phyloP scores from a whole-genome alignment of 2,797 vertebrate species.

The Serranus cabrilla region DNA sequence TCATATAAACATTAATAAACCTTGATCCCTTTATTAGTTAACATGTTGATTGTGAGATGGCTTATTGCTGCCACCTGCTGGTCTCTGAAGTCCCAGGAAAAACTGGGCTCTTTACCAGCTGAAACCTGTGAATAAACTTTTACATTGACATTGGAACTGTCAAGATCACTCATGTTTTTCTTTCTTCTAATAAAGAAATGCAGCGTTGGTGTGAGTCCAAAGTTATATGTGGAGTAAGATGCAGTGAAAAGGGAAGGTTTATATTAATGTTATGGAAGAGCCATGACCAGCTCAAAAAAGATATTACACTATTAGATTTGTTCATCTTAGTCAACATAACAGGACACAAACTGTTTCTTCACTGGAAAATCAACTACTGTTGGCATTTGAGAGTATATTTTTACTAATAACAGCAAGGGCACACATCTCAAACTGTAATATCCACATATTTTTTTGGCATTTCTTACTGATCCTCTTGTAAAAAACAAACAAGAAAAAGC shows the following conservation, averaged over 20 bases:
- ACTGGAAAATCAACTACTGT: too few species aligned
- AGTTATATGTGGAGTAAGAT: neutral
- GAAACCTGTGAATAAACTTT: too few species aligned
- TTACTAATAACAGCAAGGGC: too few species aligned
- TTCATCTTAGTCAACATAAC: neutral
- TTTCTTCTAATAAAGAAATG: too few species aligned
- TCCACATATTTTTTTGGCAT: too few species aligned
- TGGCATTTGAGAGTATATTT: neutral
- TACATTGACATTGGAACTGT: too few species aligned
- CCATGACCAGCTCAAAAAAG: neutral
- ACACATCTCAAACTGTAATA: too few species aligned
- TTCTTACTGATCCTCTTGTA: too few species aligned
- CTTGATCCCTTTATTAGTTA: neutral
- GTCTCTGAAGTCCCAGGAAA: neutral
- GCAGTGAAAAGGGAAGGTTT: neutral
- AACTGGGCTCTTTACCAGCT: too few species aligned
- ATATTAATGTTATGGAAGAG: neutral
- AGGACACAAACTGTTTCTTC: neutral
- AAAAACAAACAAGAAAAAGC: too few species aligned
- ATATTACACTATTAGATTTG: neutral
- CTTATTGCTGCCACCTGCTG: constrained; percentile 12
- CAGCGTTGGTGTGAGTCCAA: neutral
- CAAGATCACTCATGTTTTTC: too few species aligned
- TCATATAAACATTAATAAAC: neutral
- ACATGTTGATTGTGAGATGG: too few species aligned